Evolutionary conservation across 2,888 invertebrate species (phyloP).

Genomic region (Heteropelma amictum): DNA sequence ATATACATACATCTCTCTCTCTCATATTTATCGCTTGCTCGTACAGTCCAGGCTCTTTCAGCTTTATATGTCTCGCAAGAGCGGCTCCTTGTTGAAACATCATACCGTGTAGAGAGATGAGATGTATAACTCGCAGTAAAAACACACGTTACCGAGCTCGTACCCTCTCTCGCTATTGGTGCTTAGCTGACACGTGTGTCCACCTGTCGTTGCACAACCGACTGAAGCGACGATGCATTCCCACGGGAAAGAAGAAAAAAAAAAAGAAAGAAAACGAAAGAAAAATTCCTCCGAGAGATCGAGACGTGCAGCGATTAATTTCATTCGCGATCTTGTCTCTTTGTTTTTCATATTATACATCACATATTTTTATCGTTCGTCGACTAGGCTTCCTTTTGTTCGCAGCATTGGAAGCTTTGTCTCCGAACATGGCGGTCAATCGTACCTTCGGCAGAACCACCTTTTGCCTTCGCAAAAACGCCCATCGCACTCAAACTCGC

Average conservation of each 20-base stretch:
- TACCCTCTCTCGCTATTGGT: too few relatives aligned
- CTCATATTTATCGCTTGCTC: constrained; percentile 37
- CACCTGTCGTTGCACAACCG: constrained; percentile 47
- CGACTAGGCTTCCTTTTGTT: too few relatives aligned
- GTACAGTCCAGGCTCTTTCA: constrained; percentile 15
- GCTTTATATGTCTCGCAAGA: constrained; percentile 26
- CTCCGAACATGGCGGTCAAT: too few relatives aligned
- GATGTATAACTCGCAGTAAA: constrained; percentile 30
- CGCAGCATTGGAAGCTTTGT: too few relatives aligned
- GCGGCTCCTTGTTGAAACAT: constrained; percentile 40
- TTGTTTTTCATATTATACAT: too few relatives aligned
- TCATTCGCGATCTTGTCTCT: neutral
- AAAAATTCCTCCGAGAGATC: constrained; percentile 5
- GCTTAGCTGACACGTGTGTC: constrained; percentile 18
- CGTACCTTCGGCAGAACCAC: too few relatives aligned
- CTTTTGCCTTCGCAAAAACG: too few relatives aligned
- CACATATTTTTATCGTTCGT: too few relatives aligned
- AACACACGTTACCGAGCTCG: too few relatives aligned
- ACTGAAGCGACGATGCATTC: neutral
- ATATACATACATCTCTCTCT: too few relatives aligned
- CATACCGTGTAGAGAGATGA: constrained; percentile 26
- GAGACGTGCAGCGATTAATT: neutral
- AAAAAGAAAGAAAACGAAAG: neutral
- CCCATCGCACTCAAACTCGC: too few relatives aligned
- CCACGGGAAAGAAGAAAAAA: neutral